Evolutionary conservation across 2,797 vertebrate genomes (phyloP).

Genomic region (Anisognathus igniventris): DNA sequence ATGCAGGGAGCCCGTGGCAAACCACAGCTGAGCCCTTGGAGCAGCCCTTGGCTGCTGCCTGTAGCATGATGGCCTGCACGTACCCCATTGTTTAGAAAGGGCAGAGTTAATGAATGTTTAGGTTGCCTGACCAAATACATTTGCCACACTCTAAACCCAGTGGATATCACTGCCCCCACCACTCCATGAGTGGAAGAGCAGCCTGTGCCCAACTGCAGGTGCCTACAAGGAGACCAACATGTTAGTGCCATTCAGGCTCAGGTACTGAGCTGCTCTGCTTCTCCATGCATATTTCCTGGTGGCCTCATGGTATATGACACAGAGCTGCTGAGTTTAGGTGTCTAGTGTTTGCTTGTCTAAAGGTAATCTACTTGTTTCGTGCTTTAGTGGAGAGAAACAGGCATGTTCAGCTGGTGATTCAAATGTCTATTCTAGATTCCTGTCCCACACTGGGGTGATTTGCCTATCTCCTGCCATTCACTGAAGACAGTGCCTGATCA

Average conservation of each 20-base stretch:
- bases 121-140: neutral
- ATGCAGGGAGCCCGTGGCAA: accelerated
- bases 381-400: neutral
- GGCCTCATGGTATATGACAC: neutral
- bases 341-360: neutral
- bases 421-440: neutral
- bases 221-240: accelerated
- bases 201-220: neutral
- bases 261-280: neutral
- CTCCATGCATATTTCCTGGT: neutral
- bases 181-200: accelerated
- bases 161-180: neutral
- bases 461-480: neutral
- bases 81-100: neutral
- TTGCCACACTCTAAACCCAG: neutral
- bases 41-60: neutral
- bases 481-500: neutral
- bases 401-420: neutral
- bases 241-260: neutral
- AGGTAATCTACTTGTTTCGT: neutral
- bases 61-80: neutral
- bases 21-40: neutral
- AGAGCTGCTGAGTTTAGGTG: neutral
- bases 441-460: neutral
- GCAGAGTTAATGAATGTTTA: neutral